A percentile compares a stretch with the other conserved stretches of the same genome.
These are phyloP conservation scores for Meloidogyne exigua DNA, from an alignment of 1,140 invertebrate species.

Conservation along the genomic window DNA sequence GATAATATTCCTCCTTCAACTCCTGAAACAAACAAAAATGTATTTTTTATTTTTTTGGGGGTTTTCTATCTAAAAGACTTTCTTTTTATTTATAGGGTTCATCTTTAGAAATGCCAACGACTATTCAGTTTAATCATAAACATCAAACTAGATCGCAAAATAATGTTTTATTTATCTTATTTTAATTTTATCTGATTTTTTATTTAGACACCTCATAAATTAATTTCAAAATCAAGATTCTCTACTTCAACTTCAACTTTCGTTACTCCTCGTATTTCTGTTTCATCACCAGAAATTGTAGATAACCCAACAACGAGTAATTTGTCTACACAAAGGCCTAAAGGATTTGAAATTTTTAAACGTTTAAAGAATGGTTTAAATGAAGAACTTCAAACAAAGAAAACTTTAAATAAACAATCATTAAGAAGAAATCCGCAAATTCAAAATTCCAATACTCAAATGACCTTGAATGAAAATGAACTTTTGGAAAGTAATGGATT, in stretches of 20 bases:
- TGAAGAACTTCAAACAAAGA: neutral
- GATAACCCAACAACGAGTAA: neutral
- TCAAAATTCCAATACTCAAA: neutral
- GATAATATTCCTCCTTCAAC: neutral
- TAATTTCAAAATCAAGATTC: neutral
- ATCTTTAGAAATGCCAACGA: neutral
- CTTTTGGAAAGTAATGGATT: neutral
- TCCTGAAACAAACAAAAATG: neutral
- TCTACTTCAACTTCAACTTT: neutral
- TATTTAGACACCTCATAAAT: neutral
- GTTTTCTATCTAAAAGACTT: no score
- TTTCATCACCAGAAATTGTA: neutral
- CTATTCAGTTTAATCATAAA: neutral
- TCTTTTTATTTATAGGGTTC: no score
- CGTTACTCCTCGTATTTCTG: neutral
- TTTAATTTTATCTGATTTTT: neutral
- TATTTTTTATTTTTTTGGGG: neutral
- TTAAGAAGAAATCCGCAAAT: neutral
- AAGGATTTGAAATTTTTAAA: conserved; percentile 5
- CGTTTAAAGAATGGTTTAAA: neutral
- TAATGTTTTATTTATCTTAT: neutral
- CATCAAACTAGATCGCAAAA: neutral
- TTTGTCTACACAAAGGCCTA: neutral
- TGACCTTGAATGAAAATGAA: neutral
- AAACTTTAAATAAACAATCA: neutral